A percentile compares a stretch with the other conserved stretches of the same genome.
Evolutionary conservation across 2,113 vertebrate species (phyloP).

Genomic region (Planiliza haematocheilus): DNA sequence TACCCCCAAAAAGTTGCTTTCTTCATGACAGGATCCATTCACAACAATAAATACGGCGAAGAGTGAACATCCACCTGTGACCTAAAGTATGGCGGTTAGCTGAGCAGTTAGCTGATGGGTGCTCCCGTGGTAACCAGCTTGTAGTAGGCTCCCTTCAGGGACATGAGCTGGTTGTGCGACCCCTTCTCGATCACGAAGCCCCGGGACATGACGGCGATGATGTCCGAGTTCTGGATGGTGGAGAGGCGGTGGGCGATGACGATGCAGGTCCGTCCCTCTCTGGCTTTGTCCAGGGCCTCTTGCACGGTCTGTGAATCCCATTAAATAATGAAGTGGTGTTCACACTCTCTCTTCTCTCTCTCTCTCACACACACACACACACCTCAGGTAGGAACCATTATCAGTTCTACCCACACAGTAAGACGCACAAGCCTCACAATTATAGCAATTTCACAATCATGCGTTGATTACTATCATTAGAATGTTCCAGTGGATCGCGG

Average conservation of each 20-base stretch:
- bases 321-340: too few relatives aligned
- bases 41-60: too few relatives aligned
- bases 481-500: constrained; percentile 44
- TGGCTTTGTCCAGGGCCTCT: constrained; percentile 80
- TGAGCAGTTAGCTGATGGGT: constrained; percentile 81
- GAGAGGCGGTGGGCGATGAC: constrained; percentile 86
- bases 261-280: constrained; percentile 82
- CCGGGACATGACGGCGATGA: constrained; percentile 86
- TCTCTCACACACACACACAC: neutral
- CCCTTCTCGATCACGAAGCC: constrained; percentile 83
- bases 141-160: constrained; percentile 83
- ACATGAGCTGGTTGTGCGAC: constrained; percentile 83
- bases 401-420: constrained; percentile 16
- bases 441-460: constrained; percentile 67
- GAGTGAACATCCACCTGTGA: too few relatives aligned
- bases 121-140: constrained; percentile 86
- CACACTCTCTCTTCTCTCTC: too few relatives aligned
- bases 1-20: neutral
- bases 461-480: constrained; percentile 74
- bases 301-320: constrained; percentile 76
- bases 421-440: constrained; percentile 43
- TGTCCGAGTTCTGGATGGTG: constrained; percentile 86
- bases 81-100: neutral
- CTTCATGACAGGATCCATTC: neutral
- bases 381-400: neutral